These are phyloP conservation scores for Myotis brandtii DNA, from an alignment of 2,113 vertebrate species.

Conservation along the genomic window DNA sequence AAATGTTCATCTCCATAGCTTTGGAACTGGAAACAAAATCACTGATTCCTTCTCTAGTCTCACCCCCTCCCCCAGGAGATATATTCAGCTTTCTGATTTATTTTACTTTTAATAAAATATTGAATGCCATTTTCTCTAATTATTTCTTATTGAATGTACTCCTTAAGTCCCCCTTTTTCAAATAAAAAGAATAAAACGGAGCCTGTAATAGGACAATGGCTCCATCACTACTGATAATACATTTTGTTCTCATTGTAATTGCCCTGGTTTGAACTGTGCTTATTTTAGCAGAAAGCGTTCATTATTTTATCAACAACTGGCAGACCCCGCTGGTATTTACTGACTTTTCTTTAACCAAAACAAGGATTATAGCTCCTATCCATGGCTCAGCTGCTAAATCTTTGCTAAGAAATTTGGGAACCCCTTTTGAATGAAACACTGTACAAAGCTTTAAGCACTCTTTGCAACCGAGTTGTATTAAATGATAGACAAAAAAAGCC, in stretches of 20 bases:
- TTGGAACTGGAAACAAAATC: conserved; percentile 28
- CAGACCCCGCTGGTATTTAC: conserved; percentile 88
- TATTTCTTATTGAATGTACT: conserved; percentile 86
- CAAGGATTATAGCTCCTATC: conserved; percentile 86
- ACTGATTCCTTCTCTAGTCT: not conserved
- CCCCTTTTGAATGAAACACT: conserved; percentile 87
- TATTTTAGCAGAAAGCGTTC: conserved; percentile 88
- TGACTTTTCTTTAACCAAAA: conserved; percentile 89
- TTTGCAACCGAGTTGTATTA: conserved; percentile 95
- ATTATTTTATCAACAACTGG: conserved; percentile 91
- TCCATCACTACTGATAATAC: conserved; percentile 87
- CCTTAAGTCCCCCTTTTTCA: conserved; percentile 82
- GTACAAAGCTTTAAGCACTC: conserved; percentile 93
- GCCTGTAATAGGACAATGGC: conserved; percentile 82
- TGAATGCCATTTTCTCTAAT: conserved; percentile 81
- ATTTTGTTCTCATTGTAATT: conserved; percentile 88
- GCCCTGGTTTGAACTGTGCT: conserved; percentile 88
- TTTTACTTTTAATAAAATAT: conserved; percentile 80
- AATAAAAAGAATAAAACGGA: conserved; percentile 82
- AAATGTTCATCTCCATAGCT: conserved; percentile 18
- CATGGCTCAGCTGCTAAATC: conserved; percentile 86
- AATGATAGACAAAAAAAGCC: conserved; percentile 98
- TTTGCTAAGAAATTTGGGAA: conserved; percentile 87
- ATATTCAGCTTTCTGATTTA: conserved; percentile 65
- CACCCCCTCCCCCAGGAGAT: not conserved